Evolutionary conservation across 2,113 vertebrate genomes (phyloP).

Genomic region (Promerops cafer): DNA sequence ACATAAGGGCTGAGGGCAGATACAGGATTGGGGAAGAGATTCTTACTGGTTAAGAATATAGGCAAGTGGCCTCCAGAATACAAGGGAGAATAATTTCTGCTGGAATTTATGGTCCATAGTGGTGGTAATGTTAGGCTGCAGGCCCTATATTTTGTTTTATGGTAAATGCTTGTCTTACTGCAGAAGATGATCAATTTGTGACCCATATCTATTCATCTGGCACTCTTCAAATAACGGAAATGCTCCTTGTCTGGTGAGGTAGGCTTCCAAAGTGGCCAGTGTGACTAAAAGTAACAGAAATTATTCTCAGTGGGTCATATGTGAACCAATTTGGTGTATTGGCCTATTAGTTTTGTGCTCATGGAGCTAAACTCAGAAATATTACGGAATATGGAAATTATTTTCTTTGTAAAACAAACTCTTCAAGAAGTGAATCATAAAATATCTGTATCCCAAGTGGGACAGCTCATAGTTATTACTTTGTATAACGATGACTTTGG

Average conservation of each 20-base stretch:
- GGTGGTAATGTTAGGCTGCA: neutral
- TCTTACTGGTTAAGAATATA: neutral
- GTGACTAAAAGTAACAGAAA: neutral
- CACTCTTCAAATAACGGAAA: neutral
- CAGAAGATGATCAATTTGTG: neutral
- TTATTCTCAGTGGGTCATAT: neutral
- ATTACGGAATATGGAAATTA: neutral
- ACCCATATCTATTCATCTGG: neutral
- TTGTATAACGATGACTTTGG: neutral
- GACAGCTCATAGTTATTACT: neutral
- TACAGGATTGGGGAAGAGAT: neutral
- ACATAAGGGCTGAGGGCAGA: neutral
- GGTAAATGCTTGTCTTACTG: neutral
- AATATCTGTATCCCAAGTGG: neutral
- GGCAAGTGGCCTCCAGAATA: neutral
- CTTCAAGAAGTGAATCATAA: neutral
- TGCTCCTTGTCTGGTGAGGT: neutral
- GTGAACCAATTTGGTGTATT: neutral
- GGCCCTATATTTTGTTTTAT: neutral
- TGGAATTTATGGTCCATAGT: neutral
- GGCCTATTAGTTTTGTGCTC: neutral
- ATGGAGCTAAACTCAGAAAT: neutral
- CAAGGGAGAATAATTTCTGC: neutral
- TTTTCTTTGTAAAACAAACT: neutral
- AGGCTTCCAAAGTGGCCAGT: neutral